A percentile compares a stretch with the other conserved stretches of the same genome.
Evolutionary conservation across 2,888 invertebrate genomes (phyloP).

Genomic region (Lepidochrysops patricia): DNA sequence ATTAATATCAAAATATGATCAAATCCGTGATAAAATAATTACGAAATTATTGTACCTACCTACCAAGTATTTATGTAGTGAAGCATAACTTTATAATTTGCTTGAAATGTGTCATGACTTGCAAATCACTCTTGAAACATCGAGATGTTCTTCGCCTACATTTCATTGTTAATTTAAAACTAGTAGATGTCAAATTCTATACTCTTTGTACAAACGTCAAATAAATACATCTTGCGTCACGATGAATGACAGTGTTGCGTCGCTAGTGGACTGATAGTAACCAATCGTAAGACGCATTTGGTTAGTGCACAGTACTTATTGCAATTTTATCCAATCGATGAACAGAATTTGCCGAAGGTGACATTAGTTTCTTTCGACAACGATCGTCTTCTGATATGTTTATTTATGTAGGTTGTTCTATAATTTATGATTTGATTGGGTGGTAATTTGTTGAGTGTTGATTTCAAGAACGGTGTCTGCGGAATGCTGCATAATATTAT

Average conservation of each 20-base stretch:
- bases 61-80: too few species aligned
- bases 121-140: too few species aligned
- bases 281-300: neutral
- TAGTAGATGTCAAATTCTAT: neutral
- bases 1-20: too few species aligned
- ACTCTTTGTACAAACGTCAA: neutral
- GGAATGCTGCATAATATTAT: constrained; percentile 69
- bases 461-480: constrained; percentile 57
- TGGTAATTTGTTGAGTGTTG: constrained; percentile 61
- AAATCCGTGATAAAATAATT: too few species aligned
- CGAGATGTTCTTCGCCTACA: too few species aligned
- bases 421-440: constrained; percentile 60
- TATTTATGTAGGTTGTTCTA: constrained; percentile 66
- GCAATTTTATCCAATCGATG: neutral
- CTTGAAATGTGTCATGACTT: too few species aligned
- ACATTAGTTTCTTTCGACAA: neutral
- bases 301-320: neutral
- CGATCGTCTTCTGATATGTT: constrained; percentile 48
- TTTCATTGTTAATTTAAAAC: neutral
- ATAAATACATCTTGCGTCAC: neutral
- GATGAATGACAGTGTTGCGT: neutral
- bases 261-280: neutral
- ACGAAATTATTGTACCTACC: too few species aligned
- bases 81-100: too few species aligned
- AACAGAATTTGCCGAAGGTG: neutral